These are phyloP conservation scores for Coracopsis vasa DNA, from an alignment of 2,113 vertebrate species.

Conservation along the genomic window DNA sequence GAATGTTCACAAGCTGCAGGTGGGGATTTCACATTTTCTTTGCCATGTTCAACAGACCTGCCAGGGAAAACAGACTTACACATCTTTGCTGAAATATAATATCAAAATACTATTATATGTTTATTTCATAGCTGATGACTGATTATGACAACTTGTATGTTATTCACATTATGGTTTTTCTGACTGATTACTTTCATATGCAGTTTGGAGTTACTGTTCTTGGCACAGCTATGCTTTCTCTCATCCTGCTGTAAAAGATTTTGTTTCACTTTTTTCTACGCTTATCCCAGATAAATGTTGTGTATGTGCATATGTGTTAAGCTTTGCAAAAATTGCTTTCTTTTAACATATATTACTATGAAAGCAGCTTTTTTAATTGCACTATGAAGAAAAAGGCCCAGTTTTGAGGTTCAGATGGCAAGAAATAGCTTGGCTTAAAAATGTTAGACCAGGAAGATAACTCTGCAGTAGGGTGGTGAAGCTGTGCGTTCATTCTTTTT, in stretches of 20 bases:
- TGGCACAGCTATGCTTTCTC: not conserved
- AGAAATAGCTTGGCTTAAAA: not conserved
- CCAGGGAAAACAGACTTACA: not conserved
- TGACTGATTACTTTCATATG: not conserved
- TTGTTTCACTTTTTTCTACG: not conserved
- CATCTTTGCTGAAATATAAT: not conserved
- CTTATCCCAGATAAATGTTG: not conserved
- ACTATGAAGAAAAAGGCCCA: not conserved
- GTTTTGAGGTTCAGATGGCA: not conserved
- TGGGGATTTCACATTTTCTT: not conserved
- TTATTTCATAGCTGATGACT: not conserved
- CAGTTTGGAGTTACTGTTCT: not conserved
- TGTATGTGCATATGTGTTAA: not conserved
- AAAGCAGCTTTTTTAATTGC: not conserved
- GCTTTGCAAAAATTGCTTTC: not conserved
- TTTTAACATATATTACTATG: not conserved
- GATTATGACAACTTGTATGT: not conserved
- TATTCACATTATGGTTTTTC: not conserved
- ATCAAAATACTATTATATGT: not conserved
- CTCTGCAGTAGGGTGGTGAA: not conserved
- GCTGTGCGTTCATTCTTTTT: not conserved
- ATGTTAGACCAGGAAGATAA: not conserved
- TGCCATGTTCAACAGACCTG: not conserved
- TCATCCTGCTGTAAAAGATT: not conserved
- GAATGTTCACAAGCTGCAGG: not conserved